Base-by-base conservation (phyloP, 92 coral and sea anemone genomes). In the Phenganax stokvisi region DNA sequence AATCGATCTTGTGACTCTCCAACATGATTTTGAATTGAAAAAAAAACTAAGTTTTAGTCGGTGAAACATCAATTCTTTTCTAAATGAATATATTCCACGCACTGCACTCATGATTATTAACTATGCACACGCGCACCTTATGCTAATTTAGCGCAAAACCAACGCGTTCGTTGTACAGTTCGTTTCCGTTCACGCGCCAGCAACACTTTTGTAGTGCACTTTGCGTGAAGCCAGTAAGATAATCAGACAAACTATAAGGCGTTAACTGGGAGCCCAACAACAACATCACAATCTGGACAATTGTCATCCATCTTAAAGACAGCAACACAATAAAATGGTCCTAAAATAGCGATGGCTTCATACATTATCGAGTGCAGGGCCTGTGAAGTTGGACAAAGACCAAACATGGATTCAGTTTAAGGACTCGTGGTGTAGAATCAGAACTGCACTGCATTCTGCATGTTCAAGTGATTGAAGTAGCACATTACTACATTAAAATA, bases 171-270 rank as follows among this genome's bases (percentile, higher is more conserved):
- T 30, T 29, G 1, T 68, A 29, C 31, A 29, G 31, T 12, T 68
- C 29, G 30, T 20, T 68, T 68, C 73, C 73, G 73, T 29, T 68
- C 73, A 52, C 73, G 73, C 73, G 73, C 73, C 73, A 68, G 53
- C 73, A 68, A 68, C 37, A 28, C 73, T 53, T 30, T 68, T 1
- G 17, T 29, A 29, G 25, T 20, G 13, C 47, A 10, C 16, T 68
- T 28, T 12, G 53, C 73, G 54, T 13, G 30, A 37, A 68, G 73
- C n/a, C 73, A 68, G 16, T 53, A 29, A 68, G 31, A 30, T 20
- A 68, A 30, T 68, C 31, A 68, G 29, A 68, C 73, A 68, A 68
- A 68, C 47, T 68, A 68, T 37, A 37, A 37, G 47, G 47, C 47
- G 47, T 37, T 2, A 68, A 51, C 7, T 17, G 30, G 11, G 73